Conservation (phyloP, 2,113 vertebrate genomes). For the Phaethornis superciliosus region DNA sequence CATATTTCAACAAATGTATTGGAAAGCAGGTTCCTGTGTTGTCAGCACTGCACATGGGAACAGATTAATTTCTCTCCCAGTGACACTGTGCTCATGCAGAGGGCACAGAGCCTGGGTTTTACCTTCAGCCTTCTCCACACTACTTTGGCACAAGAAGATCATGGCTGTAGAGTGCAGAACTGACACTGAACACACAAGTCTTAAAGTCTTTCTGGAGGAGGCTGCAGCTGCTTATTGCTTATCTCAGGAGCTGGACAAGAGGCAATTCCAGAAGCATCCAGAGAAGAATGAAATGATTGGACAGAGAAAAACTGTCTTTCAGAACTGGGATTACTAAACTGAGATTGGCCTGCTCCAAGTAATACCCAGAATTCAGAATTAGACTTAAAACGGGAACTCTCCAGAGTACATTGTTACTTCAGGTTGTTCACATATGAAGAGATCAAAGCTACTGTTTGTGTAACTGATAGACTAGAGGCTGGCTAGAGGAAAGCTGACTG, state of each 20-base stretch:
- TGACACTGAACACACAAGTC: not conserved
- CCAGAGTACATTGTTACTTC: too few relatives aligned
- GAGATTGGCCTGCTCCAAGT: not conserved
- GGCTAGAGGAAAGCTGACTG: not conserved
- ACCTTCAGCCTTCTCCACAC: not conserved
- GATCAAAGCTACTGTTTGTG: not conserved
- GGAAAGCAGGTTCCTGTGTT: not conserved
- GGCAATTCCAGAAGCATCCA: not conserved
- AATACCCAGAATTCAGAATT: not conserved
- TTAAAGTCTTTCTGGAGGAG: not conserved
- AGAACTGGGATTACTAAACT: not conserved
- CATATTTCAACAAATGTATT: not conserved
- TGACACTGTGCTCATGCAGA: rapidly evolving
- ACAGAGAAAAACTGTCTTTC: not conserved
- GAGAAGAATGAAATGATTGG: not conserved
- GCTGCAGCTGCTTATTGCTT: not conserved
- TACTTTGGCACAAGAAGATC: not conserved
- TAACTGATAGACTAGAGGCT: not conserved
- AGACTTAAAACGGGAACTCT: not conserved
- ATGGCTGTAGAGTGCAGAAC: rapidly evolving
- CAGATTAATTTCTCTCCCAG: not conserved
- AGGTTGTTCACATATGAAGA: not conserved
- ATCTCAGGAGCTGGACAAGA: not conserved
- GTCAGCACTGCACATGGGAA: not conserved
- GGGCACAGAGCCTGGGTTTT: rapidly evolving